phyloP scores from a whole-genome alignment of 2,113 vertebrate genomes.

The Amphilophus citrinellus region DNA sequence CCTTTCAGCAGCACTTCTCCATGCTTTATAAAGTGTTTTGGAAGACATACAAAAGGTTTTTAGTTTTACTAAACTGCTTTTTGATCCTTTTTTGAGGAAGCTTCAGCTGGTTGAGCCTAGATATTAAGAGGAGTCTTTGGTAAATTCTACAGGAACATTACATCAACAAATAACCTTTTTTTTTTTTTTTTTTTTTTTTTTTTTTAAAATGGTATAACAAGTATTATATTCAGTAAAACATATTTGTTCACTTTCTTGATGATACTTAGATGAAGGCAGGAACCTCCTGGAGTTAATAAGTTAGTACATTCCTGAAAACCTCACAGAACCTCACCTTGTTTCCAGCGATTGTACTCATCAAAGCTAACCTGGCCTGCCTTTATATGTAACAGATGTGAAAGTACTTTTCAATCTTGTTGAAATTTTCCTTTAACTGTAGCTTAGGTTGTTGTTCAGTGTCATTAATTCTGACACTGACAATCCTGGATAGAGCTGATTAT shows the following conservation, averaged over 20 bases:
- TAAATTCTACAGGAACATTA: not conserved
- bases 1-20: not conserved
- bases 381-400: not conserved
- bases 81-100: not conserved
- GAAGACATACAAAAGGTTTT: not conserved
- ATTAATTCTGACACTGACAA: not conserved
- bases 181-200: no score
- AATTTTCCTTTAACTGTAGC: not conserved
- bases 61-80: not conserved
- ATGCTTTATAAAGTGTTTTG: not conserved
- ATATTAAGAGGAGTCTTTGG: not conserved
- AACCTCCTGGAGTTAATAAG: no score
- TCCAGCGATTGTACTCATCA: no score
- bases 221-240: no score
- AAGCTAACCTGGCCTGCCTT: no score
- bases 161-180: no score
- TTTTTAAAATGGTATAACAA: no score
- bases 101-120: not conserved
- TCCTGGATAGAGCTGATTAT: conserved; percentile 6
- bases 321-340: no score
- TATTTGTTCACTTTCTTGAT: no score
- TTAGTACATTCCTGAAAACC: no score
- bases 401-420: not conserved
- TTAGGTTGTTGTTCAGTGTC: not conserved
- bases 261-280: no score